Evolutionary conservation across 1,140 invertebrate genomes (phyloP), one percentile per base, ranked within the genome.

Genomic region (Reticulitermes speratus): DNA sequence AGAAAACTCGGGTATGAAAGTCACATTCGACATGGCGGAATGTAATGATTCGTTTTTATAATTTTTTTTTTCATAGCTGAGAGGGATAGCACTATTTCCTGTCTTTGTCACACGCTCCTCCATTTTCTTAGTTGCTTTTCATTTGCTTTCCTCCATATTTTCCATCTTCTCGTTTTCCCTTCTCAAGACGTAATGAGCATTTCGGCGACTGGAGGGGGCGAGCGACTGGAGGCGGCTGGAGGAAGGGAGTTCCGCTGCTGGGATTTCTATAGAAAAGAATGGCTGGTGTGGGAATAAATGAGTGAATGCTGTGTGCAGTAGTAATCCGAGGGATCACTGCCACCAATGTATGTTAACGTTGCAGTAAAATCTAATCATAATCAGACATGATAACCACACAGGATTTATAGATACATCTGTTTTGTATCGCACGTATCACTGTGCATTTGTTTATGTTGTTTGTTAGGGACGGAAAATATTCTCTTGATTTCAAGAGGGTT

Each of bases 71-170:
- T 1, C 52, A 55, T 5, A 55, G 52, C 19, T 21, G 65, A 75
- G n/a, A 9, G 65, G n/a, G 65, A 75, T 75, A 14, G 14, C 65
- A 75, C 3, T 14, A 30, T 75, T 16, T 75, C 65, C 65, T 30
- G 25, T 75, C 65, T 75, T 30, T n/a, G 65, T 65, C 25, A 8
- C 21, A 65, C 59, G 8, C 65, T 75, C n/a, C n/a, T 30, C 65
- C n/a, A 75, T 30, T 75, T 75, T 30, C 65, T 75, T 75, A 75
- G 65, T 30, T 75, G 65, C 65, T 75, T 25, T 75, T n/a, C 65
- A 75, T 75, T 75, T 75, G 65, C 65, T 75, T 75, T 75, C 65
- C 65, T 75, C 65, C 65, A 75, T 75, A 75, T 75, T 75, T 75
- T 16, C 65, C 59, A 8, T 65, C 59, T 65, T 65, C 59, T 19